Base-by-base conservation (phyloP, 2,888 invertebrate species). In the Lutraria lutraria region DNA sequence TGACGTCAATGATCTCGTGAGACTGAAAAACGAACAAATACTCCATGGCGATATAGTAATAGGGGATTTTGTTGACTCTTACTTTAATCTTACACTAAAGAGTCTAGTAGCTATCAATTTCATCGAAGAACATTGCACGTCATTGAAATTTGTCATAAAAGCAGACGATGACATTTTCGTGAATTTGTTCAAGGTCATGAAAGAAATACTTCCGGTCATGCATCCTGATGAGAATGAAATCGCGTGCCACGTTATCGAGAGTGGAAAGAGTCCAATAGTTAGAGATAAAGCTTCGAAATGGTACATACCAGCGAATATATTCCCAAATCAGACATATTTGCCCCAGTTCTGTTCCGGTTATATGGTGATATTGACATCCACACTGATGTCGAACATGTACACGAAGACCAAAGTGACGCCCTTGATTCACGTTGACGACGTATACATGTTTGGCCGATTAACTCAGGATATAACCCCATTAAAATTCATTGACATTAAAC, bases 401-500 rank as follows among this genome's bases (percentile, higher is more conserved):
- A 88, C 93, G 25, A 93, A 93, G 0, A 94, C 96, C 0, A 91
- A 91, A 52, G 86, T 72, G 8, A 92, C 94, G 0, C 94, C 95
- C 0, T 93, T 93, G 79, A 94, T 96, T 87, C 94, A 94, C 34
- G 94, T 96, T 13, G 96, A 96, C 85, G 96, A 96, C 86, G 96
- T 95, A 4, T 96, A 95, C 82, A 86, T 95, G 63, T 96, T 95
- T 56, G 96, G 96, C 10, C 85, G 95, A 13, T 88, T 96, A 21
- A 89, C 94, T 3, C 52, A 88, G 25, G 92, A 93, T 60, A 85
- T 93, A 13, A 83, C 83, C 43, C 89, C 93, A 43, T 89, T 95
- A 19, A 88, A 91, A 13, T 94, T 93, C 86, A 89, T 95, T 29
- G 92, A 94, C 87, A 86, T 99, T 92, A 97, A 98, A 13, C 98